Conservation (phyloP, 2,113 vertebrate species). For the Cinclus cinclus region DNA sequence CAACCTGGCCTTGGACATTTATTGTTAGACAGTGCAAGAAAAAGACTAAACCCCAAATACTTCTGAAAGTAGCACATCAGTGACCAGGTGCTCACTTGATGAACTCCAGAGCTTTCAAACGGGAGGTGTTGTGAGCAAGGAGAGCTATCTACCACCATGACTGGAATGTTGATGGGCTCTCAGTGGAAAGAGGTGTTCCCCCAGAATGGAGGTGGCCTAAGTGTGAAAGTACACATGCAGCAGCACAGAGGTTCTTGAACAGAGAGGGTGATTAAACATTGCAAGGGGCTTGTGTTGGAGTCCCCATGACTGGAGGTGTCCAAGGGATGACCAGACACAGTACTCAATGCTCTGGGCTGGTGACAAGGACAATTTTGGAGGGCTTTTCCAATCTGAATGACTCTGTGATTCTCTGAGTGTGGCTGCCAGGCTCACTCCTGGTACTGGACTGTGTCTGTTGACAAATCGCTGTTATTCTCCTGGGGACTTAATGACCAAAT, state of each 20-base stretch:
- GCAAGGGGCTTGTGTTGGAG: background rate
- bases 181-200: background rate
- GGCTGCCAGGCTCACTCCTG: background rate
- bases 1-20: background rate
- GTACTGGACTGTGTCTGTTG: no score
- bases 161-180: background rate
- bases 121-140: background rate
- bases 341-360: background rate
- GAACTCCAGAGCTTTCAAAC: background rate
- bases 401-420: background rate
- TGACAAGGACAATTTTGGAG: no score
- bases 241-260: background rate
- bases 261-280: background rate
- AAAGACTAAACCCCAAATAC: background rate
- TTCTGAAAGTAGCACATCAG: background rate
- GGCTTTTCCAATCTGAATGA: background rate
- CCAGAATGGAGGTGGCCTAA: background rate
- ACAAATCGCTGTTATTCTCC: fast-evolving
- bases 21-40: background rate
- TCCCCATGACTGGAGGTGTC: background rate
- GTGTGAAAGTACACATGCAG: background rate
- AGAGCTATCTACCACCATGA: fast-evolving
- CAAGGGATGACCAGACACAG: background rate
- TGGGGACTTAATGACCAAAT: background rate
- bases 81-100: background rate